Evolutionary conservation across 1,140 invertebrate genomes (phyloP).

Genomic region (Zaprionus kolodkinae): DNA sequence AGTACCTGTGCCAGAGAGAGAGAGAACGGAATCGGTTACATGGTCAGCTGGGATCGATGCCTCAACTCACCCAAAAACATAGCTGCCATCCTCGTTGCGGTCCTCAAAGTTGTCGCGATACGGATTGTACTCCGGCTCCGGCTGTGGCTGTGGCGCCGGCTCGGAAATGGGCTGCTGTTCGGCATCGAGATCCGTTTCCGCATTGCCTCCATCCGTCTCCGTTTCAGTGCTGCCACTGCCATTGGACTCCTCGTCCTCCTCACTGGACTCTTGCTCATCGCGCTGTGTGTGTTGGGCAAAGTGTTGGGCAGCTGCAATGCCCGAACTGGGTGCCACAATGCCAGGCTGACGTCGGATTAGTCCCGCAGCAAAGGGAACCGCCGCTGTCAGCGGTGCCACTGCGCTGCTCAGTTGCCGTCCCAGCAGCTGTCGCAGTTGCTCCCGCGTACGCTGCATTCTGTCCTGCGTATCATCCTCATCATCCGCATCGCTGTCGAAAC

Average conservation of each 20-base stretch:
- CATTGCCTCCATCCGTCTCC: constrained; percentile 11
- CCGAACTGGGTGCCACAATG: constrained; percentile 51
- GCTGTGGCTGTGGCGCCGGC: background rate
- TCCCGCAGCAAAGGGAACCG: constrained; percentile 29
- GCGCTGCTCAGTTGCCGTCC: constrained; percentile 54
- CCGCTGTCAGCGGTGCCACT: constrained; percentile 54
- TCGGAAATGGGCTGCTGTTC: background rate
- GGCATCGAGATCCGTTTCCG: background rate
- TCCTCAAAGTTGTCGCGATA: constrained; percentile 72
- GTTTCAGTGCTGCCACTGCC: constrained; percentile 3
- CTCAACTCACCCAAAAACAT: constrained; percentile 62
- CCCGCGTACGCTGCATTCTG: constrained; percentile 29
- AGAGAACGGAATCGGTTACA: background rate
- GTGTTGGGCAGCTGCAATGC: constrained; percentile 30
- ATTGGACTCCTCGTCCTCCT: constrained; percentile 10
- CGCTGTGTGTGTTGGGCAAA: constrained; percentile 36
- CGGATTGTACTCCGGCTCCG: constrained; percentile 52
- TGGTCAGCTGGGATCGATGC: too few relatives aligned
- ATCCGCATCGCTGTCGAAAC: constrained; percentile 10
- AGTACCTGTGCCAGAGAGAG: constrained; percentile 37
- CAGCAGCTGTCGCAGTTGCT: constrained; percentile 51
- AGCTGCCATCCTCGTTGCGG: constrained; percentile 66
- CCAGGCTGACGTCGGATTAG: constrained; percentile 44
- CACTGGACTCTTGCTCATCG: constrained; percentile 38
- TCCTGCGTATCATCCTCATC: background rate